Percentiles rank a stretch among this genome's conserved stretches.
These are phyloP conservation scores for Papilio protenor DNA, from an alignment of 2,888 invertebrate genomes.

Conservation along the genomic window DNA sequence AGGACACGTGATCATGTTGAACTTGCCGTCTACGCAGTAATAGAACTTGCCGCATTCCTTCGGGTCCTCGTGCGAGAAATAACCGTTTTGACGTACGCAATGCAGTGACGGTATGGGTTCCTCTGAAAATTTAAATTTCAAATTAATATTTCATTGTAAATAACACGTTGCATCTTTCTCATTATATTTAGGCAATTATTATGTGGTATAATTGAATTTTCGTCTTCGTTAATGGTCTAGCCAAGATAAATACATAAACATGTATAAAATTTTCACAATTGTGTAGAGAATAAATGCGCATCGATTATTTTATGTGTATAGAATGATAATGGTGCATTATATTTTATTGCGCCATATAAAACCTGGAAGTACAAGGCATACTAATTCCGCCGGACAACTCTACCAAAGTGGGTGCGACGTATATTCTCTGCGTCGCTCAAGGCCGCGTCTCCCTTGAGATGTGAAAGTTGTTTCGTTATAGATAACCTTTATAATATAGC, in stretches of 20 bases:
- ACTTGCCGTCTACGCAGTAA: slow-evolving; percentile 94
- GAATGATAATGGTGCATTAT: background rate
- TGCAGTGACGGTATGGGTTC: slow-evolving; percentile 88
- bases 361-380: slow-evolving; percentile 32
- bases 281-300: background rate
- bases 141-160: background rate
- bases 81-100: slow-evolving; percentile 93
- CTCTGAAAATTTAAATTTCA: slow-evolving; percentile 77
- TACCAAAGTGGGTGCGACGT: slow-evolving; percentile 35
- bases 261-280: background rate
- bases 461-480: slow-evolving; percentile 76
- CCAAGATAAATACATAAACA: background rate
- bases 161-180: background rate
- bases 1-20: slow-evolving; percentile 95
- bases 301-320: background rate
- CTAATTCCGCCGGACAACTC: slow-evolving; percentile 31
- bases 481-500: slow-evolving; percentile 56
- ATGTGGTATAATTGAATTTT: background rate
- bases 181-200: background rate
- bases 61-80: slow-evolving; percentile 92
- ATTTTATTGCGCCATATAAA: slow-evolving; percentile 1
- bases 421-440: slow-evolving; percentile 55
- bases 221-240: background rate
- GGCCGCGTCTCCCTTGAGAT: slow-evolving; percentile 75
- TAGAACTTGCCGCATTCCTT: slow-evolving; percentile 94